Conservation (phyloP, 1,140 invertebrate species). For the Drosophila subobscura region DNA sequence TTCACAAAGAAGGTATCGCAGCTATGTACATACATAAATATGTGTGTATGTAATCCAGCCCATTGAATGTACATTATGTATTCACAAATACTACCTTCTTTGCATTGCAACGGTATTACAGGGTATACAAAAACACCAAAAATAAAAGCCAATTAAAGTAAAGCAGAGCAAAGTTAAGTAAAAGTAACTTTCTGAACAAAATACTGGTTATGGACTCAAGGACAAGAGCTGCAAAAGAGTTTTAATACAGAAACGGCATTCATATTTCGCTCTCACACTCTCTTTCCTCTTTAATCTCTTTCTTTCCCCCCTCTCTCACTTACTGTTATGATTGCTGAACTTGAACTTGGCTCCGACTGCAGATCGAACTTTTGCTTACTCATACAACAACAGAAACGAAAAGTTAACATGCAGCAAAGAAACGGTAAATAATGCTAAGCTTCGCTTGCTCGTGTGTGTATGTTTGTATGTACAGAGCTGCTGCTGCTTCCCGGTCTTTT, state of each 20-base stretch:
- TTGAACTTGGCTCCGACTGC: constrained; percentile 36
- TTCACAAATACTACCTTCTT: no score
- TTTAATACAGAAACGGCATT: background rate
- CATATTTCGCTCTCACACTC: no score
- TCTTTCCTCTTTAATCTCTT: background rate
- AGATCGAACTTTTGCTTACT: constrained; percentile 40
- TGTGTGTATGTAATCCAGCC: no score
- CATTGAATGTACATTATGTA: no score
- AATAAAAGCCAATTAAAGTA: constrained; percentile 9
- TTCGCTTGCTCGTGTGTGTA: constrained; percentile 17
- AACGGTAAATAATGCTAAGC: constrained; percentile 52
- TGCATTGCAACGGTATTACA: background rate
- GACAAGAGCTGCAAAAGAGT: constrained; percentile 21
- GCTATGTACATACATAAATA: no score
- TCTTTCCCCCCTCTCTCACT: background rate
- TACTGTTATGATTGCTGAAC: constrained; percentile 18
- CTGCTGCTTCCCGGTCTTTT: constrained; percentile 42
- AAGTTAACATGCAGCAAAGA: constrained; percentile 2
- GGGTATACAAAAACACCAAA: background rate
- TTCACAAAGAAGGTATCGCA: no score
- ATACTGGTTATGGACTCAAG: constrained; percentile 44
- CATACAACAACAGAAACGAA: constrained; percentile 16
- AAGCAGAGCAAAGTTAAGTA: constrained; percentile 20
- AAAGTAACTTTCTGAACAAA: constrained; percentile 31
- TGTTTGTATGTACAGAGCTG: constrained; percentile 1